These are phyloP conservation scores for Clarias fuscus DNA, from an alignment of 2,797 vertebrate species.

Conservation along the genomic window DNA sequence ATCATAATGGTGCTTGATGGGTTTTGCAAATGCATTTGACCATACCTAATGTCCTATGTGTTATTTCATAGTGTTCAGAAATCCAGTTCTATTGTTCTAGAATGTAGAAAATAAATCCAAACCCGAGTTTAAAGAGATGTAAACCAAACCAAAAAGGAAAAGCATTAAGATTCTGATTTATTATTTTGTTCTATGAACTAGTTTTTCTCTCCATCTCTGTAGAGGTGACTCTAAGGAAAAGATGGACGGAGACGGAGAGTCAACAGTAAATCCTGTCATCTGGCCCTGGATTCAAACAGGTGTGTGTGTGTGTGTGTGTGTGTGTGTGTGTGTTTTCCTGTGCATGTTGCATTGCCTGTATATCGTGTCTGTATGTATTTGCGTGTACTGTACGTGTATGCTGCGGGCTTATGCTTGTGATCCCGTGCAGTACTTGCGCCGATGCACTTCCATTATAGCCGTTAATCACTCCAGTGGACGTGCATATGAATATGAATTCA, in stretches of 20 bases:
- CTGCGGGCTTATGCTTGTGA: background rate
- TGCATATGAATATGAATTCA: slow-evolving; percentile 56
- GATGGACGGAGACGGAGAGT: slow-evolving; percentile 48
- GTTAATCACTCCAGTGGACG: slow-evolving; percentile 44
- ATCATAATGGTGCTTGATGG: too few relatives aligned
- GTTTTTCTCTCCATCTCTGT: slow-evolving; percentile 12
- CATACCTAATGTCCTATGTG: too few relatives aligned
- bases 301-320: slow-evolving; percentile 57
- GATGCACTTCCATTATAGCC: slow-evolving; percentile 26
- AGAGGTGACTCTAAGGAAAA: slow-evolving; percentile 54
- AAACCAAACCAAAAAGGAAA: background rate
- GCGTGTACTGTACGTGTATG: slow-evolving; percentile 8
- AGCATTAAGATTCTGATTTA: background rate
- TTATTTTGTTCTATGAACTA: background rate
- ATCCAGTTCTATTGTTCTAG: too few relatives aligned
- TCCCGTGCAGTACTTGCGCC: background rate
- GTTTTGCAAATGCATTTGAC: too few relatives aligned
- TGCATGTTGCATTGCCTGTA: background rate
- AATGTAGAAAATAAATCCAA: too few relatives aligned
- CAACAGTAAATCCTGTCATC: slow-evolving; percentile 54
- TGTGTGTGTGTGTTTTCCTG: slow-evolving; percentile 12
- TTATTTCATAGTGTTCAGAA: too few relatives aligned
- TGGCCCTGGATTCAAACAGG: slow-evolving; percentile 66
- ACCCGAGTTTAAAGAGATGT: background rate
- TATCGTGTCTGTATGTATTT: background rate